Evolutionary conservation across 2,888 invertebrate species (phyloP).

Genomic region (Plebejus argus): DNA sequence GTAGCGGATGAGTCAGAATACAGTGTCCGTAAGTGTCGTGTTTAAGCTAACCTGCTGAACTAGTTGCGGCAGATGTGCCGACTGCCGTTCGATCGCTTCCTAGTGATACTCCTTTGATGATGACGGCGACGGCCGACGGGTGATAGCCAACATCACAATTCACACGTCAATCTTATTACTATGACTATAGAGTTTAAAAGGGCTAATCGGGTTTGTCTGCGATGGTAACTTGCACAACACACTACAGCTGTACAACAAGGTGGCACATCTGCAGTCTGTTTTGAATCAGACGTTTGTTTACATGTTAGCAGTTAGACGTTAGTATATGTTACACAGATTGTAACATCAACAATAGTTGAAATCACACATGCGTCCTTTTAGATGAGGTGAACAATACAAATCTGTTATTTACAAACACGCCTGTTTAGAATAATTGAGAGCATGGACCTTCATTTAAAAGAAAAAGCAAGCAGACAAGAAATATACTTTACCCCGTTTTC

Average conservation of each 20-base stretch:
- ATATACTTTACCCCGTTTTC: too few relatives aligned
- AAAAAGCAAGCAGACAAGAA: not conserved
- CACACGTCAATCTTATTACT: not conserved
- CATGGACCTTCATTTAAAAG: not conserved
- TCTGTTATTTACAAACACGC: not conserved
- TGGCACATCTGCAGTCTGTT: not conserved
- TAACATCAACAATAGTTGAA: constrained; percentile 9
- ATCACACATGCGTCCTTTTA: not conserved
- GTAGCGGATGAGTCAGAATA: not conserved
- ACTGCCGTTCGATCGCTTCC: not conserved
- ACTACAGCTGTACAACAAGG: not conserved
- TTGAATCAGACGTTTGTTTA: not conserved
- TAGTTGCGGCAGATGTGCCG: constrained; percentile 1
- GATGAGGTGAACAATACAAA: not conserved
- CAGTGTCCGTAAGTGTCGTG: not conserved
- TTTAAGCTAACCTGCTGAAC: constrained; percentile 21
- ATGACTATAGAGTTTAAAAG: not conserved
- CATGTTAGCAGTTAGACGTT: not conserved
- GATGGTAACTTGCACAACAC: not conserved
- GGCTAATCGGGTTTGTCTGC: not conserved
- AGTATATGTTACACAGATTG: not conserved
- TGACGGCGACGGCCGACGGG: not conserved
- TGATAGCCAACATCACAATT: too few relatives aligned
- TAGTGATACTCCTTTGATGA: not conserved
- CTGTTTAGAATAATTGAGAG: not conserved